Percentiles rank a stretch among this genome's conserved stretches.
phyloP scores from a whole-genome alignment of 2,797 vertebrate genomes.

The Cheirogaleus major region DNA sequence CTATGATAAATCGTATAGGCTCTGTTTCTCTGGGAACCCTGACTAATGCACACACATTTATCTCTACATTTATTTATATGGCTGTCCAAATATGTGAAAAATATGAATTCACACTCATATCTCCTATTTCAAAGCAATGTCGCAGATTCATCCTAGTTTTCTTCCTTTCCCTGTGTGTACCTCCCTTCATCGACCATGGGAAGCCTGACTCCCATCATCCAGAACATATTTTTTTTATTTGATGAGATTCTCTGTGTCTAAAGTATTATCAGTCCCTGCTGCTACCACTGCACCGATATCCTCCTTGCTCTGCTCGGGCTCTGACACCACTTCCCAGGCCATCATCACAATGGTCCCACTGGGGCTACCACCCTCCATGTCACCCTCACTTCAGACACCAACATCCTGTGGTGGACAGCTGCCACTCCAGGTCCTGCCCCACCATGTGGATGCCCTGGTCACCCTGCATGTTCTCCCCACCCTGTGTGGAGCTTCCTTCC shows the following conservation, averaged over 20 bases:
- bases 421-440: background rate
- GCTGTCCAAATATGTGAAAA: background rate
- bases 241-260: background rate
- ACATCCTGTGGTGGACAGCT: accelerated
- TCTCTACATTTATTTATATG: background rate
- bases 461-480: background rate
- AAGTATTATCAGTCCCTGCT: background rate
- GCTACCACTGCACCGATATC: accelerated
- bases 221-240: background rate
- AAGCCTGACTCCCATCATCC: background rate
- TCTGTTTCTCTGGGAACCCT: background rate
- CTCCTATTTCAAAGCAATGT: background rate
- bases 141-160: background rate
- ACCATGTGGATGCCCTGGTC: accelerated
- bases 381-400: too few species aligned
- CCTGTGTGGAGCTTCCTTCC: background rate
- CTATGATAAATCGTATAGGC: background rate
- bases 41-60: background rate
- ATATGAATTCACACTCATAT: background rate
- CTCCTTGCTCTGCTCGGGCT: accelerated
- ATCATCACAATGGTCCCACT: too few species aligned
- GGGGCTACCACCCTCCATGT: accelerated
- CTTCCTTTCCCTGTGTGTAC: background rate
- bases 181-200: background rate
- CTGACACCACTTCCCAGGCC: background rate